Conservation (phyloP, 2,113 vertebrate genomes). For the Anguilla japonica region DNA sequence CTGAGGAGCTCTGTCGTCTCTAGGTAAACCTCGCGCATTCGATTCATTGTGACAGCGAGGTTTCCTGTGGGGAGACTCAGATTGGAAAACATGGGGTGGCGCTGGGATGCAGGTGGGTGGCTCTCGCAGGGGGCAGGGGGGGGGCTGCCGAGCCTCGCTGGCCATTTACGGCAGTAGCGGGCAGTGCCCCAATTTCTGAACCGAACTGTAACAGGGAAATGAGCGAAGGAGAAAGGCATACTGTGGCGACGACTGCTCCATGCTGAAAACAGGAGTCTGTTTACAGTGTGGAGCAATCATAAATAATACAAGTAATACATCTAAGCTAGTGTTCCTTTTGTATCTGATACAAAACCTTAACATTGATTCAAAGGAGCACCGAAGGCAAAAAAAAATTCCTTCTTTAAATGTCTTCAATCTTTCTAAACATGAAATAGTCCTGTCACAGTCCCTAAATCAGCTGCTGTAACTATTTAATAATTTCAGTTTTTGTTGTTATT, state of each 20-base stretch:
- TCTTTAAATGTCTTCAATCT: neutral
- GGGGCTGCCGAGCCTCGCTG: neutral
- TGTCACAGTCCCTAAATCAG: too few relatives aligned
- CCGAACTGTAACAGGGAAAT: neutral
- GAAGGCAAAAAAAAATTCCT: neutral
- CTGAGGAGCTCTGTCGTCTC: slow-evolving; percentile 21
- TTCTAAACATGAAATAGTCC: neutral
- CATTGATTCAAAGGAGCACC: neutral
- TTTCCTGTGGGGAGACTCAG: slow-evolving; percentile 16
- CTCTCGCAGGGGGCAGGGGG: neutral
- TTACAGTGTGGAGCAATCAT: neutral
- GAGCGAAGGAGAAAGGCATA: neutral
- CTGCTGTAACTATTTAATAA: too few relatives aligned
- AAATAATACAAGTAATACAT: neutral
- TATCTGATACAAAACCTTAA: neutral
- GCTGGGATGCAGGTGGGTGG: neutral
- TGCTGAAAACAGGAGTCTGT: neutral
- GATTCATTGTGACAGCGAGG: slow-evolving; percentile 23
- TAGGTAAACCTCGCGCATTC: slow-evolving; percentile 13
- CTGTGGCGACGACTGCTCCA: too few relatives aligned
- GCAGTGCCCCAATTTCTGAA: neutral
- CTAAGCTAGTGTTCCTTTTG: neutral
- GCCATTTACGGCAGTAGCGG: neutral
- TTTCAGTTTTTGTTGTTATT: too few relatives aligned
- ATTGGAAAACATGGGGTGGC: slow-evolving; percentile 4